A percentile compares a stretch with the other conserved stretches of the same genome.
Evolutionary conservation across 2,888 invertebrate genomes (phyloP).

Genomic region (Nymphalis urticae): DNA sequence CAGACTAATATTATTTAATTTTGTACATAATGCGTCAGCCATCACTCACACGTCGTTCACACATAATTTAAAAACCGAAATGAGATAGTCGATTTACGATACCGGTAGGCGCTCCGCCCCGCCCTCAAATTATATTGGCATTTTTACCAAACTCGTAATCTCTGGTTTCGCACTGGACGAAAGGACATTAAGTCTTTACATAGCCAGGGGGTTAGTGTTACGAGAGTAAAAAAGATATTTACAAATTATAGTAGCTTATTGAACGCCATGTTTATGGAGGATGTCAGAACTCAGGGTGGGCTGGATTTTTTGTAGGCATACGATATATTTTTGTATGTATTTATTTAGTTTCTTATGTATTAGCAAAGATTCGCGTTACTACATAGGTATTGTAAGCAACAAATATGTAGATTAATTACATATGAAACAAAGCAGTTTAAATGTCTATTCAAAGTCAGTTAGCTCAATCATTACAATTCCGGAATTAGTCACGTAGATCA

Average conservation of each 20-base stretch:
- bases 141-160: conserved; percentile 39
- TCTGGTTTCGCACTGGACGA: conserved; percentile 19
- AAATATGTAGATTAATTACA: too few species aligned
- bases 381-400: too few species aligned
- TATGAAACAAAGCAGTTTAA: too few species aligned
- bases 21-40: conserved; percentile 19
- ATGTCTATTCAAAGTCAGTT: too few species aligned
- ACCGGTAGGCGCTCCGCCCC: conserved; percentile 55
- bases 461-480: too few species aligned
- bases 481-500: too few species aligned
- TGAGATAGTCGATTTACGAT: conserved; percentile 49
- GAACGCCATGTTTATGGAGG: conserved; percentile 19
- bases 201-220: conserved; percentile 6
- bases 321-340: background rate
- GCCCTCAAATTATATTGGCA: conserved; percentile 54
- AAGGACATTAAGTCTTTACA: conserved; percentile 16
- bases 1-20: conserved; percentile 18
- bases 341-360: too few species aligned
- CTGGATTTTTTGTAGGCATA: background rate
- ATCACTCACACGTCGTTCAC: conserved; percentile 30
- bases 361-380: too few species aligned
- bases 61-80: conserved; percentile 52
- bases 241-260: conserved; percentile 10
- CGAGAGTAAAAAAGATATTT: conserved; percentile 16
- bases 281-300: conserved; percentile 1